A percentile compares a stretch with the other conserved stretches of the same genome.
phyloP scores from a whole-genome alignment of 1,140 invertebrate species.

The Geopemphigus sp. region DNA sequence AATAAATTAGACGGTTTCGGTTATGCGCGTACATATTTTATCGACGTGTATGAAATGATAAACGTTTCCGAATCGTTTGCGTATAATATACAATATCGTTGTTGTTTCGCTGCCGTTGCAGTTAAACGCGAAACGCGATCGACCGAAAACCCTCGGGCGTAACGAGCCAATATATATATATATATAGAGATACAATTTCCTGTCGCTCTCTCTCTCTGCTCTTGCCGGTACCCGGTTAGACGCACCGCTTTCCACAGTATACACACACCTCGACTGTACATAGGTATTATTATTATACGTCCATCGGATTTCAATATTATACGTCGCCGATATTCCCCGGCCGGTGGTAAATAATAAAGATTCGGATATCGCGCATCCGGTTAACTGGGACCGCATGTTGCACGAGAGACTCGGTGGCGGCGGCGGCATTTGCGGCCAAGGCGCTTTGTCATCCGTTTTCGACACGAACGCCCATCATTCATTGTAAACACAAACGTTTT shows the following conservation, averaged over 20 bases:
- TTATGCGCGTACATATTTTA: too few species aligned
- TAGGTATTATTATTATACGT: too few species aligned
- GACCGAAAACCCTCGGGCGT: neutral
- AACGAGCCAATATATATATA: neutral
- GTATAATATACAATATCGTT: too few species aligned
- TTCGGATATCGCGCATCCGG: conserved; percentile 12
- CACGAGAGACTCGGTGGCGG: too few species aligned
- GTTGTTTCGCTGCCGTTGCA: conserved; percentile 1
- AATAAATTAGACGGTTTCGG: too few species aligned
- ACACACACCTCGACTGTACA: too few species aligned
- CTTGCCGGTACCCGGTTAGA: too few species aligned
- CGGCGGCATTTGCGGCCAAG: too few species aligned
- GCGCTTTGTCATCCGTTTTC: conserved; percentile 37
- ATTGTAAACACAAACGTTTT: conserved; percentile 19
- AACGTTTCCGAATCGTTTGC: conserved; percentile 11
- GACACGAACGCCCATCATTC: conserved; percentile 29
- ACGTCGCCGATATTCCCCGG: conserved; percentile 8
- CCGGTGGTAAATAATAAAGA: conserved; percentile 34
- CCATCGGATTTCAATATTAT: conserved; percentile 19
- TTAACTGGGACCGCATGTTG: neutral
- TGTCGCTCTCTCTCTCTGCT: too few species aligned
- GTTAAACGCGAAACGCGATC: neutral
- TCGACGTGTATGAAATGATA: conserved; percentile 14
- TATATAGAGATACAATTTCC: neutral
- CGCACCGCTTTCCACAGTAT: too few species aligned